A percentile compares a stretch with the other conserved stretches of the same genome.
phyloP scores from a whole-genome alignment of 2,113 vertebrate genomes.

The Condylura cristata region DNA sequence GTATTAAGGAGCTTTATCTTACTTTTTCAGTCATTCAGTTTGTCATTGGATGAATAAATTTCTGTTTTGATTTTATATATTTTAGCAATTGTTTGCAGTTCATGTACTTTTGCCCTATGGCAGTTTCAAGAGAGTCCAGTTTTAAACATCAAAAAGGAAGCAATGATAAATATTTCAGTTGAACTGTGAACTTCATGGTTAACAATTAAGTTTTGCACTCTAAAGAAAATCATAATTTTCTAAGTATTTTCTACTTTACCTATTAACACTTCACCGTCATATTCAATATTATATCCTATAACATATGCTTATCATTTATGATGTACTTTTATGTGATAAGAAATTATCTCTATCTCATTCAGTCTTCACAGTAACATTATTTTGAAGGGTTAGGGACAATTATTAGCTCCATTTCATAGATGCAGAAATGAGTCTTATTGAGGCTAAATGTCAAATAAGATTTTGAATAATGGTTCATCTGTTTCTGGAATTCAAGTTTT shows the following conservation, averaged over 20 bases:
- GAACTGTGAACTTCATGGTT: neutral
- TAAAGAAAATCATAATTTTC: neutral
- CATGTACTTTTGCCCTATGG: constrained; percentile 28
- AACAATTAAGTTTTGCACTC: neutral
- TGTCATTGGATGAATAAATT: neutral
- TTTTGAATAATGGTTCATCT: neutral
- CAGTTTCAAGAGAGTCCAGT: constrained; percentile 20
- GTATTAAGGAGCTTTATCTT: neutral
- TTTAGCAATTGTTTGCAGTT: constrained; percentile 47
- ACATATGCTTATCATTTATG: neutral
- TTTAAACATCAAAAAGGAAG: constrained; percentile 60
- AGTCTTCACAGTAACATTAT: neutral
- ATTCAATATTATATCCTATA: neutral
- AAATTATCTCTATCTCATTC: neutral
- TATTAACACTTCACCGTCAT: neutral
- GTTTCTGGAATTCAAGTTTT: neutral
- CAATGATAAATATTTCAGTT: constrained; percentile 10
- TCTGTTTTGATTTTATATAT: constrained; percentile 40
- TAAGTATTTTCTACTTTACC: constrained; percentile 9
- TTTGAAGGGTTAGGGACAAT: neutral
- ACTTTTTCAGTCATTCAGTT: neutral
- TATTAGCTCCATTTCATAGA: neutral
- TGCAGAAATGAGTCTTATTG: constrained; percentile 9
- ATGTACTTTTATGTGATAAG: neutral
- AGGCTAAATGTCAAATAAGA: neutral